A percentile compares a stretch with the other conserved stretches of the same genome.
These are phyloP conservation scores for Rhopalosiphum maidis DNA, from an alignment of 1,140 invertebrate species.

Conservation along the genomic window DNA sequence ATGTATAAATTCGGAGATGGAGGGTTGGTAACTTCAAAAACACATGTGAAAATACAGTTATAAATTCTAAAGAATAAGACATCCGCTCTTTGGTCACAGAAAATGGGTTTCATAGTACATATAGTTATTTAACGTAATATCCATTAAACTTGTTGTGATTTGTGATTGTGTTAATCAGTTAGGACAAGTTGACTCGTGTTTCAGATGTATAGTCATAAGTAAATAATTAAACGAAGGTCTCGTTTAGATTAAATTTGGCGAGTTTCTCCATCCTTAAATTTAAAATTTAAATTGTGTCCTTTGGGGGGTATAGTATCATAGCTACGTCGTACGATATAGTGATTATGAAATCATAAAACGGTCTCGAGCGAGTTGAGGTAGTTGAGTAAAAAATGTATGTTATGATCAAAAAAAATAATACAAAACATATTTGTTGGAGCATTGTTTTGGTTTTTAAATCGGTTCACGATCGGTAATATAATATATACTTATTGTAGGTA, in stretches of 20 bases:
- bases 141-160: neutral
- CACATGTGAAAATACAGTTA: neutral
- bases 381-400: too few relatives aligned
- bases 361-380: too few relatives aligned
- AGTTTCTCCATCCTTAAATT: neutral
- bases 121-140: too few relatives aligned
- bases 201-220: neutral
- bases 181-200: neutral
- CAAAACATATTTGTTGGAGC: neutral
- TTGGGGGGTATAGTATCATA: too few relatives aligned
- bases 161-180: neutral
- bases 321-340: too few relatives aligned
- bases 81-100: neutral
- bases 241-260: neutral
- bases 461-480: neutral
- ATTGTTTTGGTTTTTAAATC: neutral
- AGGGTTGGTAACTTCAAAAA: neutral
- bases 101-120: neutral
- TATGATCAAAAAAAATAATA: neutral
- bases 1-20: too few relatives aligned
- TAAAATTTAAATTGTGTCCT: neutral
- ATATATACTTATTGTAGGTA: neutral
- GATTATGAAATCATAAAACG: too few relatives aligned
- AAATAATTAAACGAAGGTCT: neutral
- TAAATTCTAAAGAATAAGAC: neutral